These are phyloP conservation scores for Sesamia inferens DNA, from an alignment of 2,888 invertebrate genomes.

Conservation along the genomic window DNA sequence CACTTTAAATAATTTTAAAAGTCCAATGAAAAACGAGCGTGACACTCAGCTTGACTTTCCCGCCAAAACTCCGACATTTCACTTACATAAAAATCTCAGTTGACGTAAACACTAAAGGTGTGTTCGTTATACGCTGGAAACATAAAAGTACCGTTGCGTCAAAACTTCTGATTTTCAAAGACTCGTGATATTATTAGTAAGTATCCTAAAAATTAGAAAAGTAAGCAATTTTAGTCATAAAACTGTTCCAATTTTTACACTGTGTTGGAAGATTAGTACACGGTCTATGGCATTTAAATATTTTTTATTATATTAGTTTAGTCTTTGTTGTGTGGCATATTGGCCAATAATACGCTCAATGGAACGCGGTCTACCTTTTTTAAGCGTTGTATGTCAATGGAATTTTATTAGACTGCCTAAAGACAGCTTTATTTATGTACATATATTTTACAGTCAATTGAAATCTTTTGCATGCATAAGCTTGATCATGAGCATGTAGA, in stretches of 20 bases:
- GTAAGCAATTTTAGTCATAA: neutral
- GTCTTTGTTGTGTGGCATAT: neutral
- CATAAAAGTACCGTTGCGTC: constrained; percentile 37
- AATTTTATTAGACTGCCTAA: neutral
- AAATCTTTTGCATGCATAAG: too few species aligned
- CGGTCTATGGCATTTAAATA: neutral
- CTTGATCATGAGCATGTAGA: too few species aligned
- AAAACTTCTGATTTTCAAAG: neutral
- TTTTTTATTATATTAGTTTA: neutral
- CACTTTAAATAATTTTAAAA: too few species aligned
- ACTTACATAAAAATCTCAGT: constrained; percentile 80
- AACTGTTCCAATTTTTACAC: neutral
- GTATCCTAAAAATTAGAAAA: neutral
- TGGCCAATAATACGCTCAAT: constrained; percentile 12
- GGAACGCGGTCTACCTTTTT: constrained; percentile 14
- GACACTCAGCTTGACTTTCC: too few species aligned
- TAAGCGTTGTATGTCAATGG: constrained; percentile 2
- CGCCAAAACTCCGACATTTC: too few species aligned
- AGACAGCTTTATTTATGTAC: neutral
- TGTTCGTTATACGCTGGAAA: constrained; percentile 47
- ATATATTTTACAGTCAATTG: neutral
- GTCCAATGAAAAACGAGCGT: too few species aligned
- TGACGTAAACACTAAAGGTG: constrained; percentile 81
- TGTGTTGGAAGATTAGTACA: neutral
- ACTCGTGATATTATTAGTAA: neutral